These are phyloP conservation scores for Tricholauxania praeusta DNA, from an alignment of 2,888 invertebrate genomes.

Conservation along the genomic window DNA sequence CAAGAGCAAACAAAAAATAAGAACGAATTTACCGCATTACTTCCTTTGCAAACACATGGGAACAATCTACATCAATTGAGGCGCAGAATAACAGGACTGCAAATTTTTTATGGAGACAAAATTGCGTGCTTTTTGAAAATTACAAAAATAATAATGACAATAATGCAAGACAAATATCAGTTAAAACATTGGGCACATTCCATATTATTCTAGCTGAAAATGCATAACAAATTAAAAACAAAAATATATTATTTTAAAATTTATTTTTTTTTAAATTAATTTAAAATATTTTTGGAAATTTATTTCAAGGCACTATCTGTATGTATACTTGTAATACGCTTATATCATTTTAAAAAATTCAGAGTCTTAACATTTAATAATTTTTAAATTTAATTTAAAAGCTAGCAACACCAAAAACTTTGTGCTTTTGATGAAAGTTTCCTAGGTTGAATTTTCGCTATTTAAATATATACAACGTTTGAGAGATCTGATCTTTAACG, in stretches of 20 bases:
- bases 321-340: no score
- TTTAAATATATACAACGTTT: no score
- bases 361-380: no score
- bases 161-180: background rate
- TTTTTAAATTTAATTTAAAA: no score
- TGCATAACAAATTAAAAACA: background rate
- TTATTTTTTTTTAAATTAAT: background rate
- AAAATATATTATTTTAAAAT: background rate
- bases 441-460: no score
- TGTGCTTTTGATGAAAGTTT: no score
- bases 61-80: background rate
- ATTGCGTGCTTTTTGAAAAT: conserved; percentile 1
- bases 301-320: no score
- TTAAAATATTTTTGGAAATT: no score
- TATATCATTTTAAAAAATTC: no score
- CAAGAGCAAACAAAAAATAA: background rate
- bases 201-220: background rate
- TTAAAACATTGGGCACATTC: background rate
- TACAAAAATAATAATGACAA: background rate
- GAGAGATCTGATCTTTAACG: no score
- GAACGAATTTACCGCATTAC: background rate
- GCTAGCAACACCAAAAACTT: no score
- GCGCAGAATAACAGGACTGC: background rate
- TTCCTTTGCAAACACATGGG: background rate
- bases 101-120: background rate